Evolutionary conservation across 2,113 vertebrate genomes (phyloP).

Genomic region (Eurypyga helias): DNA sequence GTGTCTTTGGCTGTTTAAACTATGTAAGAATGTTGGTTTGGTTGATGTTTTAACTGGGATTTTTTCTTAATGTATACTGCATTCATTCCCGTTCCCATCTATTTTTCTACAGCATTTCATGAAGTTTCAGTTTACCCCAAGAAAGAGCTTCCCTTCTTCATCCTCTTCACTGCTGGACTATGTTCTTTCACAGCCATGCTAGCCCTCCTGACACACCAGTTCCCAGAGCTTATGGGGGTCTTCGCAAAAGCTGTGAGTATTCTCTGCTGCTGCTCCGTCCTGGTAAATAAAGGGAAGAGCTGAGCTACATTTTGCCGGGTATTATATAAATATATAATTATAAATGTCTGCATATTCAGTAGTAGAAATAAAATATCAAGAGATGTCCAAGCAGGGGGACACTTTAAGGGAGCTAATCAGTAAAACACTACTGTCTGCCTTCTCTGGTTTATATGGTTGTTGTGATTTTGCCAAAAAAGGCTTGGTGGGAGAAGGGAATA

Average conservation of each 20-base stretch:
- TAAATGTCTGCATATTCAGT: neutral
- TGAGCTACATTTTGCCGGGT: neutral
- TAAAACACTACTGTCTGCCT: neutral
- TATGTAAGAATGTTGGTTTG: neutral
- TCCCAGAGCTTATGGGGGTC: slow-evolving; percentile 98
- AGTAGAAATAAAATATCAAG: neutral
- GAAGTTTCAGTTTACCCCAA: slow-evolving; percentile 99
- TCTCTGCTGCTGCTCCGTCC: neutral
- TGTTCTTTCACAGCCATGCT: slow-evolving; percentile 99
- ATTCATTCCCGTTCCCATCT: neutral
- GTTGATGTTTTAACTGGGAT: neutral
- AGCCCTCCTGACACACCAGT: slow-evolving; percentile 98
- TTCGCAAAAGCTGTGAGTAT: slow-evolving; percentile 98
- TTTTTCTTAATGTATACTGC: neutral
- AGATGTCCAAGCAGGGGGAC: neutral
- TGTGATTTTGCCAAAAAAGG: neutral
- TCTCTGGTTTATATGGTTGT: neutral
- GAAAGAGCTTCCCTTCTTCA: slow-evolving; percentile 99
- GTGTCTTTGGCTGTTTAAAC: neutral
- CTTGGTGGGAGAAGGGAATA: neutral
- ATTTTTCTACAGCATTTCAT: slow-evolving; percentile 91
- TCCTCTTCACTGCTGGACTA: slow-evolving; percentile 96
- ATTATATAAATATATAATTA: too few relatives aligned
- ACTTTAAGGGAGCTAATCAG: neutral
- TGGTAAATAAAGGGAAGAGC: neutral